phyloP scores from a whole-genome alignment of 2,113 vertebrate genomes.

The pig (Sus scrofa) region T2T-Sscrofa CM000827.6:107621001-107621500 shows the following conservation, averaged over 20 bases:
- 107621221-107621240: background rate
- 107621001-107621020: accelerated
- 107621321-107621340: accelerated
- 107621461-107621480: background rate
- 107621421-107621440: background rate
- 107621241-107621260: too few species aligned
- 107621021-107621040: background rate
- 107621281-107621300: background rate
- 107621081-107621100: accelerated
- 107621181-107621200: background rate
- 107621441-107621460: background rate
- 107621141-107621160: background rate
- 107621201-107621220: background rate
- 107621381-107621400: accelerated
- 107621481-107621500: background rate
- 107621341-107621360: accelerated
- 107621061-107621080: background rate
- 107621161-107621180: background rate
- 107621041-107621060: background rate
- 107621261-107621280: too few species aligned
- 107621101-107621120: background rate
- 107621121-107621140: too few species aligned
- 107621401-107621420: background rate
- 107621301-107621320: background rate
- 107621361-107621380: accelerated